Evolutionary conservation across 2,797 vertebrate genomes (phyloP), one percentile per base, ranked within the genome.

Genomic region (Sphenopsis melanotis): DNA sequence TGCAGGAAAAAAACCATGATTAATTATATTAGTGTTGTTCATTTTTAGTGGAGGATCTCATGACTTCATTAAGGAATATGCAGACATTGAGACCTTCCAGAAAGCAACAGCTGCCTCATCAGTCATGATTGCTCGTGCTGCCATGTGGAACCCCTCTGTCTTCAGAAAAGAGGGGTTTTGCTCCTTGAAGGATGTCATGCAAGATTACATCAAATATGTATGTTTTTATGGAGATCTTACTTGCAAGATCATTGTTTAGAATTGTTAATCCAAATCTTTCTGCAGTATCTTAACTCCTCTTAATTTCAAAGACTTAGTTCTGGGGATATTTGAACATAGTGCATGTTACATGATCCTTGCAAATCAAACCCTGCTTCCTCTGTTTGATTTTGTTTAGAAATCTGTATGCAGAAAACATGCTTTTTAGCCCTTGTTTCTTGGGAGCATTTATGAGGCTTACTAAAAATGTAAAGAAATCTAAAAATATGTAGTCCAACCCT

Each of bases 141-240:
- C 99, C 88, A 99, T 99, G 99, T 99, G 99, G 99, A 99, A 99
- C 93, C 98, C 98, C 0, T 99, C 99, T 1, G 96, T 99, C 95
- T 99, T 99, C 97, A 97, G 98, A 76, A 96, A 92, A 89, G 97
- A 98, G 75, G 99, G 99, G 3, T 95, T 95, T 4, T 97, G 98
- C 76, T 97, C 99, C 50, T 78, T 99, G 92, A 98, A 99, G 53
- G 95, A 97, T 14, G 99, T 99, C 94, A 99, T 99, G 98, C 97
- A 98, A 94, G 98, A 99, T 50, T 99, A 99, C 94, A 98, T 99
- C 63, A 98, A 96, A 98, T 99, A 99, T 15, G 99, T 99, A 97
- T 78, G 98, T 91, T 57, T 66, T 90, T 86, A 56, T 29, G 12
- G 49, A 79, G 12, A 32, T 49, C 30, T 52, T 91, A 4, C 29